A percentile compares a stretch with the other conserved stretches of the same genome.
These are phyloP conservation scores for Andrena fulva DNA, from an alignment of 2,888 invertebrate genomes.

Conservation along the genomic window DNA sequence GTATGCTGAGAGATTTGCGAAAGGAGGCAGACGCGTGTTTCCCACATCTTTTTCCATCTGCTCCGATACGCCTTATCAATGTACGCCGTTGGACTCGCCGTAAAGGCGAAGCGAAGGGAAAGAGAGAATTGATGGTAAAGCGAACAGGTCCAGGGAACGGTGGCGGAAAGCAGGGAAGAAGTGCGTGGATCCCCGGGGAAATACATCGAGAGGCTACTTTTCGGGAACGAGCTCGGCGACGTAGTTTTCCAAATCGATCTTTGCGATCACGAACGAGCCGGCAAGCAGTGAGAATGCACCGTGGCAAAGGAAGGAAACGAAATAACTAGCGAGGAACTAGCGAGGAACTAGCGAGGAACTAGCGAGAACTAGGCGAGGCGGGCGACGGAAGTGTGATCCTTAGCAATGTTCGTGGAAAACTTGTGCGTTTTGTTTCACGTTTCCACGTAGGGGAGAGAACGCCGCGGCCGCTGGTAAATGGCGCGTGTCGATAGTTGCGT, in stretches of 20 bases:
- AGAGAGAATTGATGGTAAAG: constrained; percentile 9
- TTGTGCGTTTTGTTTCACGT: constrained; percentile 27
- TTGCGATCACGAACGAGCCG: constrained; percentile 27
- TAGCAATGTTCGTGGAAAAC: constrained; percentile 47
- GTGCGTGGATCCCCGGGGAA: constrained; percentile 58
- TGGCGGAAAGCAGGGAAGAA: constrained; percentile 14
- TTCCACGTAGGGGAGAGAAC: constrained; percentile 30
- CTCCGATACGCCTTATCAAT: constrained; percentile 22
- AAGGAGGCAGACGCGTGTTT: constrained; percentile 3
- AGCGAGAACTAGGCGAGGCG: constrained; percentile 31
- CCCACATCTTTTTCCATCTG: not conserved
- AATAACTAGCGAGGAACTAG: constrained; percentile 23
- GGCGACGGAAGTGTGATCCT: constrained; percentile 32
- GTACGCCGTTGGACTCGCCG: constrained; percentile 6
- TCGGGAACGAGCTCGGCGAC: constrained; percentile 48
- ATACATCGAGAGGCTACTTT: constrained; percentile 55
- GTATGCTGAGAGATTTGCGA: constrained; percentile 10
- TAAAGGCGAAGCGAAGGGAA: not conserved
- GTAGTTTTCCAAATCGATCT: constrained; percentile 54
- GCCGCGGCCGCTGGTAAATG: constrained; percentile 55
- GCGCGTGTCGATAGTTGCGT: constrained; percentile 65
- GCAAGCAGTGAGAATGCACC: constrained; percentile 13
- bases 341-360: not conserved
- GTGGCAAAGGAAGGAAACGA: constrained; percentile 8
- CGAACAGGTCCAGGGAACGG: constrained; percentile 7